Percentiles rank a stretch among this genome's conserved stretches.
These are phyloP conservation scores for Stenodema calcarata DNA, from an alignment of 2,888 invertebrate species.

Conservation along the genomic window DNA sequence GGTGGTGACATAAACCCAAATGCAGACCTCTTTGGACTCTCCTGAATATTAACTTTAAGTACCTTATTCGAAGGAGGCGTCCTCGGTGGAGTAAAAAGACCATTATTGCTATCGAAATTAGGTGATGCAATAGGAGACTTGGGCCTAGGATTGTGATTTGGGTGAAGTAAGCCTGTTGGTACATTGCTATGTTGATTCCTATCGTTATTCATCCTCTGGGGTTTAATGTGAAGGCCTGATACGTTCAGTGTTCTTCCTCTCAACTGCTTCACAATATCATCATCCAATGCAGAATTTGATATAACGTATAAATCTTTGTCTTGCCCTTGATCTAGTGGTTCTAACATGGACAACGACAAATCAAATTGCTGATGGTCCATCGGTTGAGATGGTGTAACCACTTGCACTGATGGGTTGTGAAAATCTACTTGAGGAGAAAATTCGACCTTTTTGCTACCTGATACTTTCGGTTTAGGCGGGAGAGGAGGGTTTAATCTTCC, in stretches of 20 bases:
- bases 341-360: conserved; percentile 52
- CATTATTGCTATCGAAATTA: neutral
- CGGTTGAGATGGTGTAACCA: conserved; percentile 76
- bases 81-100: conserved; percentile 39
- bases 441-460: conserved; percentile 49
- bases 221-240: conserved; percentile 51
- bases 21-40: conserved; percentile 50
- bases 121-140: conserved; percentile 26
- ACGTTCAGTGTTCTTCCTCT: conserved; percentile 55
- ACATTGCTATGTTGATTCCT: conserved; percentile 52
- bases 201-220: conserved; percentile 47
- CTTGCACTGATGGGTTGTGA: conserved; percentile 64
- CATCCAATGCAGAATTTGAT: conserved; percentile 58
- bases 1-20: conserved; percentile 51
- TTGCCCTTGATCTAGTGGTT: conserved; percentile 50
- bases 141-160: conserved; percentile 53
- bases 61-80: conserved; percentile 40
- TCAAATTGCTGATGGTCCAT: conserved; percentile 51
- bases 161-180: conserved; percentile 52
- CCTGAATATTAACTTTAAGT: conserved; percentile 51
- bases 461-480: conserved; percentile 51
- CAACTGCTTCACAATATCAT: conserved; percentile 55
- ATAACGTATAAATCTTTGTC: conserved; percentile 65
- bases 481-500: conserved; percentile 47
- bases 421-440: conserved; percentile 48